phyloP scores from a whole-genome alignment of 2,797 vertebrate species.

The Tapirus indicus region DNA sequence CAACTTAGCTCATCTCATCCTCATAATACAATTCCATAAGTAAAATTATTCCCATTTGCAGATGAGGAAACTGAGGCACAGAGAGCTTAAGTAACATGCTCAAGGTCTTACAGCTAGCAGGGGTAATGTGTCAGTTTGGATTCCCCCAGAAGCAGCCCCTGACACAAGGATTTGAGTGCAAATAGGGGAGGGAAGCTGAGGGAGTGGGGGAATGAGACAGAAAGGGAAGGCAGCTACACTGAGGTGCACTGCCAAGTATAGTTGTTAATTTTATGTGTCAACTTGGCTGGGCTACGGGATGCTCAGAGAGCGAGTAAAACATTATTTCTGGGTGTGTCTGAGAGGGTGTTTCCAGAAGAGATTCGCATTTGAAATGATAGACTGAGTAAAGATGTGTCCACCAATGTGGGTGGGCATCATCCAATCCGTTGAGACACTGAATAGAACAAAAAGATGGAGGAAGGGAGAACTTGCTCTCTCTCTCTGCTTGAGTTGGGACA shows the following conservation, averaged over 20 bases:
- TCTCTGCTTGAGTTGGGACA: not conserved
- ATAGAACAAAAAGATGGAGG: not conserved
- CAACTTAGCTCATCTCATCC: not conserved
- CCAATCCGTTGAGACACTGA: not conserved
- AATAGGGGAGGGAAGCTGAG: not conserved
- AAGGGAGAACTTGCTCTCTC: not conserved
- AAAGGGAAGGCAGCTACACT: not conserved
- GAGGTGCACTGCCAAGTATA: not conserved
- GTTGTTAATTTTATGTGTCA: not conserved
- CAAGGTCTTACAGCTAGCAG: not conserved
- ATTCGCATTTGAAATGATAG: not conserved
- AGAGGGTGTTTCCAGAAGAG: not conserved
- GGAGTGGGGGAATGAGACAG: not conserved
- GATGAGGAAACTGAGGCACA: not conserved
- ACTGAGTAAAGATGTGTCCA: not conserved
- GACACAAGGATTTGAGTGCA: not conserved
- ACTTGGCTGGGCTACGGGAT: not conserved
- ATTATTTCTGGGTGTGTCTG: not conserved
- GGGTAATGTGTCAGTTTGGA: not conserved
- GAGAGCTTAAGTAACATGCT: not conserved
- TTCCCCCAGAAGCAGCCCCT: not conserved
- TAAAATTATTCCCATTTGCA: not conserved
- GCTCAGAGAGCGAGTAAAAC: not conserved
- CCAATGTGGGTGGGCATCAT: not conserved
- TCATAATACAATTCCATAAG: not conserved